A percentile compares a stretch with the other conserved stretches of the same genome.
Evolutionary conservation across 1,140 invertebrate species (phyloP).

Genomic region (Dryas iulia): DNA sequence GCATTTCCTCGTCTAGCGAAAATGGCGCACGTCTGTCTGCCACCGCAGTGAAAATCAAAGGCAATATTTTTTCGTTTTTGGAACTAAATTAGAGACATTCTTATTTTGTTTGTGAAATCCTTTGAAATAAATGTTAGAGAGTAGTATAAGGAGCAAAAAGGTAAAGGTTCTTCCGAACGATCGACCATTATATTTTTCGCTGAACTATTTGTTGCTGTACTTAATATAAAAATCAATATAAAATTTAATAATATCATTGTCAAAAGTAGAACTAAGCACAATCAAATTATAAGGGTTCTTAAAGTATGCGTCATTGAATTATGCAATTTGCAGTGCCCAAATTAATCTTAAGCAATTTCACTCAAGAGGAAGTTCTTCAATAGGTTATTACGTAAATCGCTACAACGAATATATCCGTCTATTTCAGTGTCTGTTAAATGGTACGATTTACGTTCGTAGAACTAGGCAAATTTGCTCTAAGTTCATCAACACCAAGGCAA

Average conservation of each 20-base stretch:
- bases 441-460: slow-evolving; percentile 42
- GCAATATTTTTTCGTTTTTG: not conserved
- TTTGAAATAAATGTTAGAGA: not conserved
- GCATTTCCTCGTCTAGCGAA: not conserved
- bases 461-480: slow-evolving; percentile 28
- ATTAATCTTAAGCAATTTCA: slow-evolving; percentile 11
- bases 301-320: too few relatives aligned
- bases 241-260: not conserved
- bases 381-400: slow-evolving; percentile 50
- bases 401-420: slow-evolving; percentile 47
- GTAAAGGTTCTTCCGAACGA: not conserved
- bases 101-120: not conserved
- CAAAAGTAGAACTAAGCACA: too few relatives aligned
- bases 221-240: too few relatives aligned
- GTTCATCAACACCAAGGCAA: not conserved
- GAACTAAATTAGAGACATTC: not conserved
- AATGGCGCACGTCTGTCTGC: not conserved
- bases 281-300: too few relatives aligned
- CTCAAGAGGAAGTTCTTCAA: slow-evolving; percentile 34
- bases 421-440: slow-evolving; percentile 44
- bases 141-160: not conserved
- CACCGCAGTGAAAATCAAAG: not conserved
- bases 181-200: not conserved
- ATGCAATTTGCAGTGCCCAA: slow-evolving; percentile 12
- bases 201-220: too few relatives aligned